These are phyloP conservation scores for Phyllotreta cruciferae DNA, from an alignment of 2,888 invertebrate genomes.

Conservation along the genomic window DNA sequence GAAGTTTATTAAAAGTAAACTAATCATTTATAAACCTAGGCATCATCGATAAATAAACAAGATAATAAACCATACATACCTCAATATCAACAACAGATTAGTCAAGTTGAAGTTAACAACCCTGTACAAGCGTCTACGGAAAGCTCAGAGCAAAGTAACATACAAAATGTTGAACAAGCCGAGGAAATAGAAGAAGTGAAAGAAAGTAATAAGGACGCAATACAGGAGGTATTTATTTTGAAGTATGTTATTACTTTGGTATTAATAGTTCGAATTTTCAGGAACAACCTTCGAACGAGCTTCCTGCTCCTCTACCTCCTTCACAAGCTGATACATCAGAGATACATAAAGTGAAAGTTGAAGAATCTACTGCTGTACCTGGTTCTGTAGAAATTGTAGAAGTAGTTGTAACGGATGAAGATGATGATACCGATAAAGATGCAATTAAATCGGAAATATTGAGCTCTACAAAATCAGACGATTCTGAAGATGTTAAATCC, in stretches of 20 bases:
- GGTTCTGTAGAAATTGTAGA: slow-evolving; percentile 59
- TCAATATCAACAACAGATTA: slow-evolving; percentile 43
- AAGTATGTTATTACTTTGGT: too few relatives aligned
- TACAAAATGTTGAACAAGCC: slow-evolving; percentile 1
- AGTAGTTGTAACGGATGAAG: slow-evolving; percentile 59
- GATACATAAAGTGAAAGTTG: slow-evolving; percentile 41
- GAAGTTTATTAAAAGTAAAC: neutral
- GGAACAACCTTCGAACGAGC: too few relatives aligned
- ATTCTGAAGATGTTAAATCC: slow-evolving; percentile 28
- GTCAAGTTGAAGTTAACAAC: slow-evolving; percentile 5
- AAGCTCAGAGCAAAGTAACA: slow-evolving; percentile 5
- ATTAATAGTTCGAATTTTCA: too few relatives aligned
- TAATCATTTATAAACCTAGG: slow-evolving; percentile 3
- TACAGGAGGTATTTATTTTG: too few relatives aligned
- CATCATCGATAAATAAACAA: slow-evolving; percentile 35
- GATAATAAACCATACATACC: slow-evolving; percentile 39
- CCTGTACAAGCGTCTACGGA: slow-evolving; percentile 5
- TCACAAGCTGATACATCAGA: slow-evolving; percentile 16
- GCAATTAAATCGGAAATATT: slow-evolving; percentile 55
- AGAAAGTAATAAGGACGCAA: neutral
- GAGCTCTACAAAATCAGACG: slow-evolving; percentile 47
- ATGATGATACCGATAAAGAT: slow-evolving; percentile 54
- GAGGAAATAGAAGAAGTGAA: neutral
- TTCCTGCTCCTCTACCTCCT: too few relatives aligned
- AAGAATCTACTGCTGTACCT: slow-evolving; percentile 34